These are phyloP conservation scores for Muntiacus muntjak DNA, from an alignment of 2,113 vertebrate species.

Conservation along the genomic window DNA sequence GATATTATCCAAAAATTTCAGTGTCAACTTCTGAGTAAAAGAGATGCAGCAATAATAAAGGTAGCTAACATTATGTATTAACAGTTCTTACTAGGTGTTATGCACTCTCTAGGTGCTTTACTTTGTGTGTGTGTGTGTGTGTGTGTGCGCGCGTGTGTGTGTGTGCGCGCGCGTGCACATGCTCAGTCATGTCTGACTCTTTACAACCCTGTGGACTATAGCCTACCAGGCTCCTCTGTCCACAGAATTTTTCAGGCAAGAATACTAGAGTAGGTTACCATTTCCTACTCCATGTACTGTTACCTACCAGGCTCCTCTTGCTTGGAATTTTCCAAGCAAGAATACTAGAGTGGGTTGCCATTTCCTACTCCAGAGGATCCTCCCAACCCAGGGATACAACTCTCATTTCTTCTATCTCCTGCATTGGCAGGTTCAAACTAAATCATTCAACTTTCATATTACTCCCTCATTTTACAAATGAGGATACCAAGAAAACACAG, in stretches of 20 bases:
- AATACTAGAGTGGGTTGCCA: neutral
- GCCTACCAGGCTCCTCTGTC: neutral
- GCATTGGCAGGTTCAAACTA: neutral
- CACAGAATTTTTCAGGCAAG: neutral
- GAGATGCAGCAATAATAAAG: neutral
- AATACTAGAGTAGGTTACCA: neutral
- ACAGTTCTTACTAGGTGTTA: neutral
- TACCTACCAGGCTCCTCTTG: neutral
- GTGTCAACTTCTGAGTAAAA: neutral
- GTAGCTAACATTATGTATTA: neutral
- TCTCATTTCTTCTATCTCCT: neutral
- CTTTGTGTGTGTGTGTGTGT: too few relatives aligned
- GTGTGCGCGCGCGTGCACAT: too few relatives aligned
- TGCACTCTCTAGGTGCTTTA: neutral
- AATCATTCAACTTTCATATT: neutral
- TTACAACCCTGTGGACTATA: neutral
- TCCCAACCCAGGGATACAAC: neutral
- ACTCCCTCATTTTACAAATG: neutral
- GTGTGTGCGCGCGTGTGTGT: accelerated
- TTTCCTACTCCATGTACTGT: neutral
- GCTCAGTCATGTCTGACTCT: neutral
- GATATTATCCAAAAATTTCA: neutral
- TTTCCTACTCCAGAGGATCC: neutral
- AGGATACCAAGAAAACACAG: neutral
- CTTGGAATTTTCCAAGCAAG: neutral